Base-by-base conservation (phyloP, 2,113 vertebrate genomes). In the Enhydra lutris region DNA sequence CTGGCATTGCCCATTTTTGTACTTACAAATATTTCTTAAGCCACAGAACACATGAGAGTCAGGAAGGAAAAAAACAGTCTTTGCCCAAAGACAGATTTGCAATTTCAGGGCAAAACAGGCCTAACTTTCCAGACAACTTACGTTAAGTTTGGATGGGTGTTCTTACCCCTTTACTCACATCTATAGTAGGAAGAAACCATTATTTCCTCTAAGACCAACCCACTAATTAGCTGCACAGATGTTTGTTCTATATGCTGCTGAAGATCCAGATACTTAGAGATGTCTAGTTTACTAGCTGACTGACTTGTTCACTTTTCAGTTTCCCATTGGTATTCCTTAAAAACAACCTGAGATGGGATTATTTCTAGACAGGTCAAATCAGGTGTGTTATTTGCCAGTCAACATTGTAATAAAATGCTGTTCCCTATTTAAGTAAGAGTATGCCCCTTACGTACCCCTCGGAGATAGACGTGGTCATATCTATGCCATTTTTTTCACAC, bases 201-300 rank as follows among this genome's bases (percentile, higher is more conserved):
- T 26, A 39, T 89, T 94, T 87, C 55, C 86, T 95, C 65, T n/a
- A 88, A 94, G 83, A 95, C 36, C 52, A 21, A 93, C 21, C 36
- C 55, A 34, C 20, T 47, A 50, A 59, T 24, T n/a, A 79, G 8
- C 15, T n/a, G 24, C 90, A 93, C 6, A 78, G 74, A 89, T 73
- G 47, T 50, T 84, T 81, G 36, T 6, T 84, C 29, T 81, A n/a
- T 7, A 14, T 69, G 26, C 57, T 86, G 61, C 26, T 96, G 79
- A 94, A n/a, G 26, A 83, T 80, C 20, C 29, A 50, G n/a, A 36
- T 79, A 83, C 80, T 89, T 63, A 91, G 63, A 89, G 83, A 82
- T 9, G 3, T 83, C 63, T 71, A 21, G 39, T 39, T 74, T 50
- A 26, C 15, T 71, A 39, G 9, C 23, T 50, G 13, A 42, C 5